These are phyloP conservation scores for Sesia bembeciformis DNA, from an alignment of 2,888 invertebrate species.

Conservation along the genomic window DNA sequence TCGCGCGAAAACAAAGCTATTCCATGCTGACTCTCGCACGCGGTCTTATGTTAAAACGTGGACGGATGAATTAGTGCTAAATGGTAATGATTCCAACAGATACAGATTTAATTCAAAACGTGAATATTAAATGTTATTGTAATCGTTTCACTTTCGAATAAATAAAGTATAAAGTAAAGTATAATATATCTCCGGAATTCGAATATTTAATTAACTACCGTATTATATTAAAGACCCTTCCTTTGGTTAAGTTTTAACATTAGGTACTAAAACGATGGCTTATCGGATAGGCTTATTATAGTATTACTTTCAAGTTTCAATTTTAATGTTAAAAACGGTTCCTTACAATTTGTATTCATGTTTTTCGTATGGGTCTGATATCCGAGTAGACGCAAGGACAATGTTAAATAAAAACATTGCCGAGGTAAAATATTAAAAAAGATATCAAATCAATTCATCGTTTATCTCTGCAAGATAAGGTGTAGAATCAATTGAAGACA, in stretches of 20 bases:
- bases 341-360: neutral
- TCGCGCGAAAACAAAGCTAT: slow-evolving; percentile 37
- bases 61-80: neutral
- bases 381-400: neutral
- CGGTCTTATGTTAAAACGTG: neutral
- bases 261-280: too few species aligned
- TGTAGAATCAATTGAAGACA: neutral
- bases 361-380: neutral
- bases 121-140: neutral
- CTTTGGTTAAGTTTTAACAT: too few species aligned
- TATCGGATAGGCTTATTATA: too few species aligned
- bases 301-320: too few species aligned
- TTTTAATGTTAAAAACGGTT: neutral
- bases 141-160: too few species aligned
- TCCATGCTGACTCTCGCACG: neutral
- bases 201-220: too few species aligned
- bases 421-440: neutral
- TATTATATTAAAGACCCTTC: too few species aligned
- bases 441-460: neutral
- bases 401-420: neutral
- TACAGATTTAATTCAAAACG: neutral
- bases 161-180: too few species aligned
- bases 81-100: neutral
- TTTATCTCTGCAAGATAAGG: neutral
- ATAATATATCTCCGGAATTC: too few species aligned